These are phyloP conservation scores for Drosophila nr. perissopoda DNA, from an alignment of 2,888 invertebrate species.

Conservation along the genomic window DNA sequence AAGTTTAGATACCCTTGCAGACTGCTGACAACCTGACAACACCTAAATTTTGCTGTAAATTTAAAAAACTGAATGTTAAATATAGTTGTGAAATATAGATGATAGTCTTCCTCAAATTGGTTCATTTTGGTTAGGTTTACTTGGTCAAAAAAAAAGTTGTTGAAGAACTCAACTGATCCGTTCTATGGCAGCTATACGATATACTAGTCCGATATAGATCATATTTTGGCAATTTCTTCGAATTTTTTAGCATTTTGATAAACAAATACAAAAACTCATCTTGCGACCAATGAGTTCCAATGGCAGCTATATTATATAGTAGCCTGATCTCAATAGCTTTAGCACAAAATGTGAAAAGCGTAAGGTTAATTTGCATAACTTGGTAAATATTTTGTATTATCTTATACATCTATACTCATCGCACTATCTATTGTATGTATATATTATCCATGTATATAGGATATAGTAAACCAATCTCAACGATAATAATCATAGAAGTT, in stretches of 20 bases:
- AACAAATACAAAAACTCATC: background rate
- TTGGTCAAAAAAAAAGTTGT: background rate
- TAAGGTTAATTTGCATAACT: background rate
- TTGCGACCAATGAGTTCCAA: background rate
- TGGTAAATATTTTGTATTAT: background rate
- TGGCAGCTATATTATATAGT: background rate
- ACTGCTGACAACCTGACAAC: background rate
- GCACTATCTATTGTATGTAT: background rate
- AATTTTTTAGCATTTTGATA: background rate
- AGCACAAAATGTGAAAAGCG: accelerated
- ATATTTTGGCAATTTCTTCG: background rate
- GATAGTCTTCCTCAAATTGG: background rate
- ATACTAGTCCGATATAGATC: background rate
- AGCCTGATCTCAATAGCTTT: background rate
- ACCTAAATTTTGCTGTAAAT: background rate
- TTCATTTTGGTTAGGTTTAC: background rate
- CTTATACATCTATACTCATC: background rate
- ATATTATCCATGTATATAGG: background rate
- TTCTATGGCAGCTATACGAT: background rate
- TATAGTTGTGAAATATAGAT: background rate
- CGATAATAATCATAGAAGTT: background rate
- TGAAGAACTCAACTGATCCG: background rate
- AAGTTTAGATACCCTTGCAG: background rate
- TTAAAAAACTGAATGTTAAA: background rate
- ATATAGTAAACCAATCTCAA: background rate